Evolutionary conservation across 2,113 vertebrate species (phyloP), one percentile per base, ranked within the genome.

Genomic region (Microtus richardsoni): DNA sequence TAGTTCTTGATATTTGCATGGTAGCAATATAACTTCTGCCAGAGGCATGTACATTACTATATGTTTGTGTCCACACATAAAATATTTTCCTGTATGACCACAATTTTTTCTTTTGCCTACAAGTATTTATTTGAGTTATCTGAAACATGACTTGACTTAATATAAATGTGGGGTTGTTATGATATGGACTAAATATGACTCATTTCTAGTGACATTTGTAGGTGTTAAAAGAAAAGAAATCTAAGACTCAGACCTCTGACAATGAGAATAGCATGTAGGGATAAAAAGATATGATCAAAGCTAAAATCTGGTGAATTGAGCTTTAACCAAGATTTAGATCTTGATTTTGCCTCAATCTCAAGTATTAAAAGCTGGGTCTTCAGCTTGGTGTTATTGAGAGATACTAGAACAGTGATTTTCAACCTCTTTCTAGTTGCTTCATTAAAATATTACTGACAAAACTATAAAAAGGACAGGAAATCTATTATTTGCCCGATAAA

Each of bases 251-350:
- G 26, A 22, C 30, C 5, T 83, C 17, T 62, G 58, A 62, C 52
- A 52, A 80, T 74, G 66, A n/a, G 17, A 79, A 44, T 0, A 77
- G 6, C 8, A 21, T 13, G 21, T 19, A 66, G 28, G 10, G 39
- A n/a, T 2, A 41, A 2, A 41, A 3, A 36, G 0, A 19, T n/a
- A 13, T 39, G 0, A 5, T 39, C 4, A 79, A 71, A 85, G 28
- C 8, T 13, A 47, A 36, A 49, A 62, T 68, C 24, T 5, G 3
- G 4, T 86, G 3, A 33, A 86, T 66, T 62, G 44, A 80, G 16
- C 30, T 21, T 86, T n/a, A 66, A 2, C 1, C 19, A 16, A 33
- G 24, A 6, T 62, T 39, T 64, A 33, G 7, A 71, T 60, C 10
- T 30, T 70, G 30, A 82, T 41, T 39, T 19, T 39, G 0, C 1